These are phyloP conservation scores for Siniperca scherzeri DNA, from an alignment of 2,797 vertebrate species.

Conservation along the genomic window DNA sequence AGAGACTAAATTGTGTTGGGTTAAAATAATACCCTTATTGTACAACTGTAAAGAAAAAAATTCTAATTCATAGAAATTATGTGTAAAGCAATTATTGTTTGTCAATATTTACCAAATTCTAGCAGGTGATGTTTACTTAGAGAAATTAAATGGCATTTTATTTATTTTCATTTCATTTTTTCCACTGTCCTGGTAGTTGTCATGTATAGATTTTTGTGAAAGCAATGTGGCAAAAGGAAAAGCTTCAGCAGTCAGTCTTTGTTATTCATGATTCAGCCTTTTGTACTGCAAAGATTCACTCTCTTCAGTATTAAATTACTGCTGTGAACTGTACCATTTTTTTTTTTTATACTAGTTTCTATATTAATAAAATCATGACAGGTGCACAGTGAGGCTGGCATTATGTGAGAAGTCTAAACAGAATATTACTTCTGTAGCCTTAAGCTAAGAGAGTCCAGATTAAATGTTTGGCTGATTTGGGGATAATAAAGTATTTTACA, in stretches of 20 bases:
- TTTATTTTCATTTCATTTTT: slow-evolving; percentile 5
- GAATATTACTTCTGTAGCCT: background rate
- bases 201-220: slow-evolving; percentile 32
- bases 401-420: slow-evolving; percentile 6
- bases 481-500: background rate
- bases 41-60: slow-evolving; percentile 57
- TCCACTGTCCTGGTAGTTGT: background rate
- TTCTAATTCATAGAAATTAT: slow-evolving; percentile 32
- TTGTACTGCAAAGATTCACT: slow-evolving; percentile 23
- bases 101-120: slow-evolving; percentile 39
- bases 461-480: background rate
- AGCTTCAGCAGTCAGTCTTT: slow-evolving; percentile 27
- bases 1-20: slow-evolving; percentile 25
- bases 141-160: slow-evolving; percentile 24
- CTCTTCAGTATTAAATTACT: slow-evolving; percentile 47
- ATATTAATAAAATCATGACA: slow-evolving; percentile 42
- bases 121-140: slow-evolving; percentile 45
- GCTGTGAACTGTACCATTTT: slow-evolving; percentile 37
- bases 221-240: slow-evolving; percentile 31
- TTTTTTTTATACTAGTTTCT: slow-evolving; percentile 18
- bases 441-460: background rate
- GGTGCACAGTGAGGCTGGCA: background rate
- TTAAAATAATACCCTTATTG: slow-evolving; percentile 23
- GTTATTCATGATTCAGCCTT: slow-evolving; percentile 40
- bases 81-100: slow-evolving; percentile 33